These are phyloP conservation scores for Leucopternis melanops DNA, from an alignment of 2,113 vertebrate genomes.

Conservation along the genomic window DNA sequence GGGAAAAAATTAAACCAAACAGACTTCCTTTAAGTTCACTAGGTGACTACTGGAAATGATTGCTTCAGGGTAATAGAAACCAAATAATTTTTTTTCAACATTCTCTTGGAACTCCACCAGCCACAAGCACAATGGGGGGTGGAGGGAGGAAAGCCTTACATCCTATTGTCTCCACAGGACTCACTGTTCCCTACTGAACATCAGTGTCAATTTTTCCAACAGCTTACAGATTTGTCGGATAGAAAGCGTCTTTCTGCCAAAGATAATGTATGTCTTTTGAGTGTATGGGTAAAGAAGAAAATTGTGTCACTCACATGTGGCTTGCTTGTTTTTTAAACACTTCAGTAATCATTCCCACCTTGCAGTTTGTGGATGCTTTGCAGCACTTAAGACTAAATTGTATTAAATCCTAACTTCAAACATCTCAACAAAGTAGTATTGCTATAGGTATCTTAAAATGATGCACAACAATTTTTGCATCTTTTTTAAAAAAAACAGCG, in stretches of 20 bases:
- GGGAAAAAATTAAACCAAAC: background rate
- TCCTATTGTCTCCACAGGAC: slow-evolving; percentile 12
- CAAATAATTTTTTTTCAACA: background rate
- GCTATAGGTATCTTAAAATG: background rate
- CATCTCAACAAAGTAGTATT: background rate
- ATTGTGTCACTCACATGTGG: background rate
- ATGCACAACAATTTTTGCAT: background rate
- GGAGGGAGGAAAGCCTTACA: background rate
- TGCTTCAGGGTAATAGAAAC: background rate
- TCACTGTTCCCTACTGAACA: background rate
- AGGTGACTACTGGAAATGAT: background rate
- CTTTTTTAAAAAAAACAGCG: background rate
- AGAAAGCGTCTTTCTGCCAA: background rate
- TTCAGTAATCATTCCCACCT: background rate
- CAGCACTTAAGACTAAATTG: background rate
- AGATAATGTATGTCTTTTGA: background rate
- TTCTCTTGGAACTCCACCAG: slow-evolving; percentile 11
- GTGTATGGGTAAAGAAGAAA: background rate
- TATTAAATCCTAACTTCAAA: background rate
- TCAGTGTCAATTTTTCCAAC: background rate
- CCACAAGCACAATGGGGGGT: background rate
- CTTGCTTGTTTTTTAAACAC: background rate
- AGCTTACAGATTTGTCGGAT: background rate
- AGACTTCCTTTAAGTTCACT: background rate
- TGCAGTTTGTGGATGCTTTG: background rate